Base-by-base conservation (phyloP, 2,888 invertebrate genomes). In the Clusia tigrina region DNA sequence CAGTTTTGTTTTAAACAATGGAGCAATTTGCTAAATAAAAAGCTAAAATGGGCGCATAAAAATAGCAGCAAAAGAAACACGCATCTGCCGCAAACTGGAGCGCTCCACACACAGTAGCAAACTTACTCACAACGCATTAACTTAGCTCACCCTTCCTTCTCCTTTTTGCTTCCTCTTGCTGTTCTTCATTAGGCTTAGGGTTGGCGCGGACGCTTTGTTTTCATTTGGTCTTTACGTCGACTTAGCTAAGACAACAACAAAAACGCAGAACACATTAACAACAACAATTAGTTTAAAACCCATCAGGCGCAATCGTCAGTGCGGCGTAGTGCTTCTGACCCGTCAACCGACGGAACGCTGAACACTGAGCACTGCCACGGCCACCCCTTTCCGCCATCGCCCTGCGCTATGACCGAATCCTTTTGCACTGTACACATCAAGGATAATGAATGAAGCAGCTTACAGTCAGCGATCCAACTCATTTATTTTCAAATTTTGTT, bases 231-330 rank as follows among this genome's bases (percentile, higher is more conserved):
- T 25, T 32, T 23, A 25, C 25, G 12, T 53, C 15, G 10, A 24
- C 53, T 53, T 15, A 2, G 24, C 25, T 60, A 69, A 69, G 57
- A 54, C 58, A 62, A 48, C 62, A 60, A 58, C 52, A 68, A 10
- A n/a, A n/a, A 32, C 6, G 12, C 32, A 32, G 32, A 32, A 32
- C 6, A 12, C 15, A 48, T 20, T 20, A 48, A 54, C 63, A 62
- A 64, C 61, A 60, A 64, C 57, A 72, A 69, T 68, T 63, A 66
- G 26, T 46, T 37, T 32, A 63, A 38, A 58, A 46, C 32, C 32
- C 54, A 62, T 55, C 52, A 57, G 46, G 20, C 57, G 23, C 57
- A 57, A 48, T 57, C 15, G 48, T 2, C 5, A 22, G 18, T 42
- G 10, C n/a, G 10, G 10, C n/a, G 42, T 42, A 20, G 18, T 48